Base-by-base conservation (phyloP, 2,888 invertebrate genomes). In the Drosophila neoperkinsi region DNA sequence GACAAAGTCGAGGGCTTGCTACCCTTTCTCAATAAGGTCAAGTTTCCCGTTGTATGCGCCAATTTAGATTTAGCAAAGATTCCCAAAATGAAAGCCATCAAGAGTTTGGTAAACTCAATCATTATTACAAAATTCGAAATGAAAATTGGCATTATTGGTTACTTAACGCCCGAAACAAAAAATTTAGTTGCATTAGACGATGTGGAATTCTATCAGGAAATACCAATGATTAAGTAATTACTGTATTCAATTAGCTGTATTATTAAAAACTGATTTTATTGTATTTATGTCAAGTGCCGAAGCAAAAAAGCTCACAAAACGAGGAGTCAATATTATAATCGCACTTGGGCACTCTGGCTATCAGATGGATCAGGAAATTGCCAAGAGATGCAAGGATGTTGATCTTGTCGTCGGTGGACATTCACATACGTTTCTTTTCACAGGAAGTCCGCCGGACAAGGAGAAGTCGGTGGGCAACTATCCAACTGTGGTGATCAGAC, bases 341-440 rank as follows among this genome's bases (percentile, higher is more conserved):
- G 97, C 96, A 0, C 92, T 98, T 18, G 98, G 98, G 0, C 98
- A 98, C 93, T 96, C 97, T 0, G 98, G 98, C 0, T 97, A 95
- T 88, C 93, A 93, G 0, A 94, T 94, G 80, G 98, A 98, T 90
- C 93, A 95, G 88, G 94, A 95, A 90, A 96, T 98, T 69, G 98
- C 97, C 0, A 92, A 91, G 67, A 94, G 95, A 75, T 96, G 97
- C 2, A 95, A 95, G 28, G 95, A 96, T 28, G 95, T 98, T 21
- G 98, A 98, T 92, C 91, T 97, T 33, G 97, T 98, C 0, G 95
- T 98, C 50, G 98, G 98, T 9, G 98, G 98, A 0, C 98, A 98
- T 88, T 96, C 97, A 1, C 96, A 98, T 89, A 97, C 97, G 0
- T 97, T 98, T 91, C 94, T 98, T 2, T 98, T 96, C 94, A 96